Evolutionary conservation across 2,113 vertebrate genomes (phyloP), one percentile per base, ranked within the genome.

Genomic region (Monarcha castaneiventris): DNA sequence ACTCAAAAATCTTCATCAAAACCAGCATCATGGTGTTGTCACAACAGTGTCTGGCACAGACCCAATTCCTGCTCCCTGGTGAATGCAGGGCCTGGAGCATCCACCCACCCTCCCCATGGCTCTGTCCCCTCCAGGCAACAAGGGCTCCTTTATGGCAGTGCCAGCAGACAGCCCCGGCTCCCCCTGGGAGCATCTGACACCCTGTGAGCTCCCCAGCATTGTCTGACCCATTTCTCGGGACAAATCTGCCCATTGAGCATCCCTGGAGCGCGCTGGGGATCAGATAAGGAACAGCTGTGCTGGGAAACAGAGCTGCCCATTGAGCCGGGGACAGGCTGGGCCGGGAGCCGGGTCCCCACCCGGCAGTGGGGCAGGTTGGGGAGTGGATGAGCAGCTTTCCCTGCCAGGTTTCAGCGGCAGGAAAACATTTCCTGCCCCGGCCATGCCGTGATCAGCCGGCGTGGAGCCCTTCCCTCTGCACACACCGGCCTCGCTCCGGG

Each of bases 171-270:
- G 61, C 67, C 52, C 89, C 26, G 6, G 91, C 96, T 91, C 84
- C 87, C 72, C 72, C 89, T 63, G 1, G 58, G 71, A 84, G 83
- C 94, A 92, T 94, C 96, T 89, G 95, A 96, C 90, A 83, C 94
- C 68, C 71, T 11, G 10, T 8, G 83, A 0, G 13, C 67, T 76
- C 35, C 55, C 58, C 79, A 3, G 68, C 84, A 37, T 32, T 6
- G 79, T 71, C 39, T 63, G 73, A 94, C 83, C 89, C 74, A 7
- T 18, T 87, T 80, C 82, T 80, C 13, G 5, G 66, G 32, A 77
- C 88, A 87, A 81, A 77, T 33, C 91, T 75, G 77, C 87, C 94
- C 77, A 49, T 58, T 84, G 93, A 94, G 90, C 75, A 73, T 5
- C 89, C 26, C 18, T 25, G 41, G 33, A 87, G 79, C 52, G 6